These are phyloP conservation scores for Diadumene lineata DNA, from an alignment of 92 coral and sea anemone genomes.

Conservation along the genomic window DNA sequence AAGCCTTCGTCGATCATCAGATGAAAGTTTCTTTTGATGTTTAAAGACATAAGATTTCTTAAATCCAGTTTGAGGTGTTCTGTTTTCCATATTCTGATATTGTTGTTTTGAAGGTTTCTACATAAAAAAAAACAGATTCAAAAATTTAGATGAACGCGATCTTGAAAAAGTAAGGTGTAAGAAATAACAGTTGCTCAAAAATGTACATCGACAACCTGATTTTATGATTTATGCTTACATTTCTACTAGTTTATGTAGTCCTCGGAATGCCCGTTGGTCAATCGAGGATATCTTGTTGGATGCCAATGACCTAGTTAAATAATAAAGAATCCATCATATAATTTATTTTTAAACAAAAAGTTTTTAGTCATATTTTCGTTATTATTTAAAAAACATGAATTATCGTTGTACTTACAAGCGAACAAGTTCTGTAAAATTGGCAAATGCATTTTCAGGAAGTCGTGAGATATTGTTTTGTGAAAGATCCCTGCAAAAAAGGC, in stretches of 20 bases:
- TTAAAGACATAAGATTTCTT: neutral
- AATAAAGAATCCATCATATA: too few species aligned
- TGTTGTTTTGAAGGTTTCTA: slow-evolving; percentile 13
- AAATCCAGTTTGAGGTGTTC: neutral
- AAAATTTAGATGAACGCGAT: too few species aligned
- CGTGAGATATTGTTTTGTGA: neutral
- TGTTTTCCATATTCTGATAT: slow-evolving; percentile 8
- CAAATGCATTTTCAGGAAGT: neutral
- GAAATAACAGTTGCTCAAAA: too few species aligned
- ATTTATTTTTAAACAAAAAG: too few species aligned
- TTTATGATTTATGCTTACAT: neutral
- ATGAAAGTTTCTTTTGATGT: neutral
- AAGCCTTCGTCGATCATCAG: neutral
- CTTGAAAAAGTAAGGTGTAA: too few species aligned
- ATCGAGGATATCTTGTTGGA: neutral
- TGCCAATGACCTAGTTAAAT: neutral
- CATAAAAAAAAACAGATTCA: too few species aligned
- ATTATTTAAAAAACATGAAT: neutral
- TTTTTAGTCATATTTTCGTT: neutral
- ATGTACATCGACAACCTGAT: too few species aligned
- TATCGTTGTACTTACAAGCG: neutral
- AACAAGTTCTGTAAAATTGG: neutral
- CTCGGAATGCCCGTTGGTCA: neutral
- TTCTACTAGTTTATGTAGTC: neutral
- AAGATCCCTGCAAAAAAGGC: neutral